Evolutionary conservation across 2,113 vertebrate genomes (phyloP).

Genomic region (Crotalus horridus): DNA sequence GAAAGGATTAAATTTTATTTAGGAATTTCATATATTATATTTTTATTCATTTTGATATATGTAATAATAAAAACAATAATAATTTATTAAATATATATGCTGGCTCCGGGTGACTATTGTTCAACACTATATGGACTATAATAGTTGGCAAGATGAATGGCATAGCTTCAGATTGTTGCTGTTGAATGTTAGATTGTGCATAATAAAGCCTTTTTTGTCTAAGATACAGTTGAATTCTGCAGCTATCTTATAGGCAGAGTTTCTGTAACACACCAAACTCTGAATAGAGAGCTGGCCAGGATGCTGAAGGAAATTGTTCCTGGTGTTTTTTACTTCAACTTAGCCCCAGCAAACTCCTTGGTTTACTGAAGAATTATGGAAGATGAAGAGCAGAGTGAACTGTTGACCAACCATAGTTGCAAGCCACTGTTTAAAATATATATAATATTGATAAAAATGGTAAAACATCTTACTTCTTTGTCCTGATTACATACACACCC

Average conservation of each 20-base stretch:
- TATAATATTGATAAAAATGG: neutral
- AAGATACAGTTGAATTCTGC: neutral
- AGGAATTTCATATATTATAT: too few relatives aligned
- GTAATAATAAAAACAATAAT: too few relatives aligned
- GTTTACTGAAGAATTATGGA: neutral
- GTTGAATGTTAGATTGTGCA: neutral
- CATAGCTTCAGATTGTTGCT: neutral
- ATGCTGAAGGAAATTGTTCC: neutral
- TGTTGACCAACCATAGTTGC: neutral
- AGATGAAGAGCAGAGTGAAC: neutral
- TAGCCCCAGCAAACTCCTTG: neutral
- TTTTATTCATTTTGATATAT: too few relatives aligned
- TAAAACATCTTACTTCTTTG: neutral
- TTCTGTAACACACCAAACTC: too few relatives aligned
- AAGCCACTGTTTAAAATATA: neutral
- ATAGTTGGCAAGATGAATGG: neutral
- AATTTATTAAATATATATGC: neutral
- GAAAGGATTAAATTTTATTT: too few relatives aligned
- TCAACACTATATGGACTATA: neutral
- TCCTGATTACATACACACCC: neutral
- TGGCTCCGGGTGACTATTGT: neutral
- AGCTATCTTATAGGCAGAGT: neutral
- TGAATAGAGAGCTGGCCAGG: neutral
- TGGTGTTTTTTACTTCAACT: neutral
- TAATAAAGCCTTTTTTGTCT: neutral